Base-by-base conservation (phyloP, 1,140 invertebrate genomes). In the Drosophila arizonae region DNA sequence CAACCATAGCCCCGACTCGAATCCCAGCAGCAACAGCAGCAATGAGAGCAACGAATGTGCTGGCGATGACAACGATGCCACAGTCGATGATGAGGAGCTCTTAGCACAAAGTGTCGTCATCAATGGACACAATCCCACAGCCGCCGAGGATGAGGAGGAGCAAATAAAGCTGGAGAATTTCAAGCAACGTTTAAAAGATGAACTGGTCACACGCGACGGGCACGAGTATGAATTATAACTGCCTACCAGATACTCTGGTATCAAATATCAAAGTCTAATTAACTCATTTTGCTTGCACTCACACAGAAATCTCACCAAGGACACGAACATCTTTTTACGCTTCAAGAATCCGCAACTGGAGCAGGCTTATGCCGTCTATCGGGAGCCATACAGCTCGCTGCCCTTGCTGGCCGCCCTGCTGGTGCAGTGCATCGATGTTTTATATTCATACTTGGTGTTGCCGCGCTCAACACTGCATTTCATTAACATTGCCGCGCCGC, bases 201-300 rank as follows among this genome's bases (percentile, higher is more conserved):
- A 97, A 89, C 93, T 98, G 21, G 95, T 97, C 63, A 96, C 95
- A 80, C 94, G 96, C 90, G 95, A 97, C 93, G 95, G 95, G 39
- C 94, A 95, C 89, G 95, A 94, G 95, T 96, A 33, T 9, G 4
- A 92, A 93, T 92, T 93, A 26, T 55, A 30, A 9, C 26, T 33
- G 21, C 36, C n/a, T 13, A 26, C 10, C 26, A 13, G 6, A 5
- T 30, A 6, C 28, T 24, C 21, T 24, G 21, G 3, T 15, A 39
- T 50, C 6, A 24, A 11, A 24, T 26, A 28, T 52, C 3, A 4
- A 1, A 33, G 10, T 10, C 3, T 1, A 48, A 28, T 11, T 6
- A 51, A 61, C 13, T 46, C 15, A 3, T 24, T 55, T 43, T 43
- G 41, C 33, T 11, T 0, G 0, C 2, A 3, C 63, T 61, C 57